A percentile compares a stretch with the other conserved stretches of the same genome.
These are phyloP conservation scores for Ceratotherium simum DNA, from an alignment of 2,113 vertebrate genomes.

Conservation along the genomic window DNA sequence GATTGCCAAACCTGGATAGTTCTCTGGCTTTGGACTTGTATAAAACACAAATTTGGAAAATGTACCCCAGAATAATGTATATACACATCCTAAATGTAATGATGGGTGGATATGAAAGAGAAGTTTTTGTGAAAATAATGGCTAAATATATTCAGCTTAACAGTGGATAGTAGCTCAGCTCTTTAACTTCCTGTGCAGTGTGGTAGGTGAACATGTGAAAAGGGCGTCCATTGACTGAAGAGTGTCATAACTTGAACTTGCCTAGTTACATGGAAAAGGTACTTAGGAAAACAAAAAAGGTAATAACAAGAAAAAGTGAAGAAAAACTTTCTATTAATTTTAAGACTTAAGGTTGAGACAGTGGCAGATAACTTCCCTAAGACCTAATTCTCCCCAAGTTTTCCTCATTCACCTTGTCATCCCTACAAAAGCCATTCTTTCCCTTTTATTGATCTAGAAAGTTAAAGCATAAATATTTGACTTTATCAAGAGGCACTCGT, in stretches of 20 bases:
- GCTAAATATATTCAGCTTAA: neutral
- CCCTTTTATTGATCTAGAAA: neutral
- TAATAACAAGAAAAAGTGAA: neutral
- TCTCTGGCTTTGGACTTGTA: neutral
- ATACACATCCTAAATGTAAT: neutral
- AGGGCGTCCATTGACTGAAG: neutral
- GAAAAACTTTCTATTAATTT: neutral
- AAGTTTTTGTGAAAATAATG: neutral
- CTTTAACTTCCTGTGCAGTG: accelerated
- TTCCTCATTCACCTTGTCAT: neutral
- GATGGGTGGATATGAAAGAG: neutral
- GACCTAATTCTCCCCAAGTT: neutral
- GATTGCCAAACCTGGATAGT: neutral
- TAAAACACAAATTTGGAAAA: neutral
- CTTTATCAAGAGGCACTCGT: neutral
- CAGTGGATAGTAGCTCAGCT: neutral
- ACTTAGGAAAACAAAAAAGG: neutral
- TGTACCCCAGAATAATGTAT: neutral
- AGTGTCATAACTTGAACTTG: neutral
- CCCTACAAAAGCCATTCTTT: neutral
- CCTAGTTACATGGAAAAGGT: neutral
- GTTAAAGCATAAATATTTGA: neutral
- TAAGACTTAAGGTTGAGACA: neutral
- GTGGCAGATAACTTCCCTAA: neutral
- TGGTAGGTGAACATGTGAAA: neutral